Base-by-base conservation (phyloP, 2,113 vertebrate genomes). In the Theropithecus gelada region DNA sequence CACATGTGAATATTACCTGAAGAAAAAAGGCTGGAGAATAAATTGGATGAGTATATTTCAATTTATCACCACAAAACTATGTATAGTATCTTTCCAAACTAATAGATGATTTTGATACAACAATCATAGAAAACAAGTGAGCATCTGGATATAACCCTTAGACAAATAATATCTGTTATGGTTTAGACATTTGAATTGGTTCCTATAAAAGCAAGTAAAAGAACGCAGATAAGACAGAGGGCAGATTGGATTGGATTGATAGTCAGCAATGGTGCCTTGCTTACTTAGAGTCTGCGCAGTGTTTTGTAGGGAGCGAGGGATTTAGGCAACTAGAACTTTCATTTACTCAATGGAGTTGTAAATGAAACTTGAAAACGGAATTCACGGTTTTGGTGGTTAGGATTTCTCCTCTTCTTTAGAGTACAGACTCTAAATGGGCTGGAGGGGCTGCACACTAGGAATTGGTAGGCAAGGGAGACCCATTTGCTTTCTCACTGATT, bases 251-350 rank as follows among this genome's bases (percentile, higher is more conserved):
- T n/a, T 48, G 35, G 35, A 68, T 38, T 38, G 76, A 18, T 79
- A 88, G 73, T 12, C 95, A 90, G 12, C 92, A 89, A 35, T 35
- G n/a, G 57, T 0, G 0, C 13, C 73, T 6, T 93, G 25, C 27
- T 40, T 92, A 81, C 84, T 97, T 94, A 72, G 97, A 97, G 96
- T 95, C 89, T 96, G 57, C 95, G 94, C 86, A 88, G n/a, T 89
- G 57, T 95, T 98, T 83, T 96, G 25, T 92, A 35, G 66, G 7
- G 84, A 97, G 48, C 55, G 78, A 94, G 50, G 75, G 12, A 85
- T 97, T 95, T 85, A 61, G 57, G 95, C 86, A 97, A 94, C 1
- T 38, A 89, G 30, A 93, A 89, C 50, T 73, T 97, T 83, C 83
- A 43, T 66, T 88, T 88, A 23, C 8, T 78, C 22, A 40, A 2